Evolutionary conservation across 64 coral and sea anemone species (phyloP), one percentile per base, ranked within the genome.

Genomic region (Actinia equina): DNA sequence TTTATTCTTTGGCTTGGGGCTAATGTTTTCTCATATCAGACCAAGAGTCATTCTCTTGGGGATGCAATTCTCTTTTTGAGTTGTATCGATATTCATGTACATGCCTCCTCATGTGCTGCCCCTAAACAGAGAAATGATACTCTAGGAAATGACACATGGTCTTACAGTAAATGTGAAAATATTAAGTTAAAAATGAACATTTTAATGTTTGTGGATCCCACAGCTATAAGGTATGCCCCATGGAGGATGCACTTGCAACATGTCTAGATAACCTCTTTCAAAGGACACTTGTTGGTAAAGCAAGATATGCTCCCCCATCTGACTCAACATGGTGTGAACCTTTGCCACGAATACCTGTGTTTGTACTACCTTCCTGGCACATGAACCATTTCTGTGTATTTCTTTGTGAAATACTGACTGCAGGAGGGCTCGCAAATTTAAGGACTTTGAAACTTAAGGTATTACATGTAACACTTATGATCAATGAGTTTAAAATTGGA

Each of bases 391-490:
- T 91, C 25, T 49, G 59, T 14, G 42, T 82, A 17, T 26, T 63
- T 12, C 57, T 91, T 45, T 80, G 83, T 26, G 51, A 44, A 55
- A 37, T 69, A 43, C 54, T 91, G 20, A 8, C 13, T 37, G 19
- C 15, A 20, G 76, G 14, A 15, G 84, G 89, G 37, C 46, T 92
- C 1, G 45, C 56, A 9, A 25, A 20, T 13, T 52, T 87, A 42
- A 77, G 62, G 46, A 92, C 90, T 20, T 52, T 69, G 44, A 77
- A 82, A 56, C 20, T 87, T 1, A 92, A 92, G 90, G 90, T 92
- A 59, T 20, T n/a, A n/a, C n/a, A n/a, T n/a, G n/a, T n/a, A n/a
- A n/a, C n/a, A n/a, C n/a, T n/a, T n/a, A n/a, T n/a, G n/a, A n/a
- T n/a, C n/a, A n/a, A n/a, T 45, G 2, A 14, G 20, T n/a, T n/a